These are phyloP conservation scores for Melitaea athalia DNA, from an alignment of 2,888 invertebrate species.

Conservation along the genomic window DNA sequence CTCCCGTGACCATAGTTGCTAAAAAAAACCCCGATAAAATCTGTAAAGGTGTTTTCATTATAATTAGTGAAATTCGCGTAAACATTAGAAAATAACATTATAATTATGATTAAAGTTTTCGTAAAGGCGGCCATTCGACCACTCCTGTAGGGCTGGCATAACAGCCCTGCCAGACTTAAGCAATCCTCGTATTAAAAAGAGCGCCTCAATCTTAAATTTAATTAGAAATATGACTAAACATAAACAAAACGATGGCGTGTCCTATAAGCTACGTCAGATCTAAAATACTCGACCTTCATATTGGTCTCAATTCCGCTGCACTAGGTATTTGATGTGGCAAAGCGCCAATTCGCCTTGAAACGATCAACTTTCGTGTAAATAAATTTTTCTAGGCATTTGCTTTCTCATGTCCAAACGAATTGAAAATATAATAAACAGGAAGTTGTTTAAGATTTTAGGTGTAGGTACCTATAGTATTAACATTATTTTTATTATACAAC, in stretches of 20 bases:
- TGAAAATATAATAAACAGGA: no score
- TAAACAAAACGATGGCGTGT: slow-evolving; percentile 12
- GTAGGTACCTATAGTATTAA: no score
- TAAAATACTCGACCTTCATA: slow-evolving; percentile 45
- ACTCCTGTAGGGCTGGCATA: no score
- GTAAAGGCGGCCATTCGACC: no score
- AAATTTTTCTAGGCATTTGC: slow-evolving; percentile 10
- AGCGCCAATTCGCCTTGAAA: slow-evolving; percentile 44
- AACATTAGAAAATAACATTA: no score
- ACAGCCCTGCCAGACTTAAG: no score
- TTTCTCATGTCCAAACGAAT: background rate
- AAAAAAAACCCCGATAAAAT: no score
- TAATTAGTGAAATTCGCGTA: no score
- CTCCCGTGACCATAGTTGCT: no score
- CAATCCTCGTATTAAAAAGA: background rate
- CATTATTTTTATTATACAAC: no score
- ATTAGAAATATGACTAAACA: slow-evolving; percentile 14
- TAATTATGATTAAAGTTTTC: no score
- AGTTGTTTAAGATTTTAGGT: background rate
- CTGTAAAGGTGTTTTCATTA: no score
- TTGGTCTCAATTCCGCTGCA: slow-evolving; percentile 41
- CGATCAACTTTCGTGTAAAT: slow-evolving; percentile 33
- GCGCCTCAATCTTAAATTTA: background rate
- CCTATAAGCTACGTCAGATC: slow-evolving; percentile 24
- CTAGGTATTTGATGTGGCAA: slow-evolving; percentile 46